Conservation (phyloP, 2,888 invertebrate genomes). For the Drosophila sordidula region DNA sequence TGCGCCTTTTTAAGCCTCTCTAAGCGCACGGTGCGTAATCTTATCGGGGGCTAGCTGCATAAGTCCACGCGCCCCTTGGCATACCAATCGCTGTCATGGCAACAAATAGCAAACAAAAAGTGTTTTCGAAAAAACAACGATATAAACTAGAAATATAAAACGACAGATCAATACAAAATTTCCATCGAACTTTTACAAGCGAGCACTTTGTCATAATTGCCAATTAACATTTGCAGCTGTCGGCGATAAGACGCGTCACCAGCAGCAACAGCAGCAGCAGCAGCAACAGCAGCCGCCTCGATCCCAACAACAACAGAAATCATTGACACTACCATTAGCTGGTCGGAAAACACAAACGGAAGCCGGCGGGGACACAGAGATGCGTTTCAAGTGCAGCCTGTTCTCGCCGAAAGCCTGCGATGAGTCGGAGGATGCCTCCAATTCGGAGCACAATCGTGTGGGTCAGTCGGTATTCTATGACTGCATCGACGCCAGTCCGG, state of each 20-base stretch:
- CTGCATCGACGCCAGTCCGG: constrained; percentile 84
- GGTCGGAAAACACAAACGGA: constrained; percentile 62
- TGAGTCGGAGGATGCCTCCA: constrained; percentile 76
- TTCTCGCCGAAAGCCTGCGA: constrained; percentile 70
- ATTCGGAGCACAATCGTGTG: constrained; percentile 83
- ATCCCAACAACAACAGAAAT: constrained; percentile 67
- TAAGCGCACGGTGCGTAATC: constrained; percentile 49
- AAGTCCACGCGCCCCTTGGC: constrained; percentile 1
- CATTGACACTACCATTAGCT: constrained; percentile 81
- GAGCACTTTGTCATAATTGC: constrained; percentile 52
- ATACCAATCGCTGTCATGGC: constrained; percentile 63
- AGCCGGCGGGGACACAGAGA: constrained; percentile 54
- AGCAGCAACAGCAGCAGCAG: constrained; percentile 21
- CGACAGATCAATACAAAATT: constrained; percentile 33
- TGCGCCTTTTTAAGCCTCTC: constrained; percentile 29
- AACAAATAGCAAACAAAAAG: constrained; percentile 61
- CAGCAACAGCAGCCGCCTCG: constrained; percentile 30
- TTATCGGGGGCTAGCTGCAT: constrained; percentile 48
- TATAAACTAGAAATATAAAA: constrained; percentile 5
- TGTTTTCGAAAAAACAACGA: constrained; percentile 9
- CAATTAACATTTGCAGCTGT: constrained; percentile 67
- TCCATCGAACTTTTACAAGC: constrained; percentile 32
- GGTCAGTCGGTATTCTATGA: constrained; percentile 85
- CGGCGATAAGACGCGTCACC: constrained; percentile 62
- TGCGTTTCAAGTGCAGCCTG: constrained; percentile 61